Evolutionary conservation across 2,113 vertebrate genomes (phyloP).

Genomic region (Gavia stellata): DNA sequence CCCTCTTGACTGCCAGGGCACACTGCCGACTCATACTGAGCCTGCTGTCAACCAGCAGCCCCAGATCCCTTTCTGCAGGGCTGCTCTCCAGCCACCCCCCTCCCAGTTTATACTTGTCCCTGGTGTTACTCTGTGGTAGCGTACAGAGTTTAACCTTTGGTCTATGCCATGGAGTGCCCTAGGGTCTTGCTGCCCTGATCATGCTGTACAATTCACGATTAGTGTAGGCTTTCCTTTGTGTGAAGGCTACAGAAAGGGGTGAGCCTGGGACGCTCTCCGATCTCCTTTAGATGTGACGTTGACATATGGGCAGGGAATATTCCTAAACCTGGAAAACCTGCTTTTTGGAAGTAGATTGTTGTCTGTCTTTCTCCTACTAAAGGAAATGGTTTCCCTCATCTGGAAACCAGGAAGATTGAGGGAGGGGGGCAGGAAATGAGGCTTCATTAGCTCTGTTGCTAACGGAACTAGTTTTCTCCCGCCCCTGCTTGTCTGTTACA

Average conservation of each 20-base stretch:
- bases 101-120: not conserved
- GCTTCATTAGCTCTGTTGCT: not conserved
- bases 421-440: not conserved
- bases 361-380: not conserved
- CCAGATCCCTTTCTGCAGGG: too few relatives aligned
- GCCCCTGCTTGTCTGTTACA: not conserved
- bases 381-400: not conserved
- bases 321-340: not conserved
- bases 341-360: not conserved
- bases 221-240: not conserved
- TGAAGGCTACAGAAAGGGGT: not conserved
- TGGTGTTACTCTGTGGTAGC: fast-evolving
- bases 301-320: not conserved
- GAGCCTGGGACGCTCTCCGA: not conserved
- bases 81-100: not conserved
- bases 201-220: not conserved
- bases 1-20: not conserved
- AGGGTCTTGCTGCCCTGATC: not conserved
- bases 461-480: not conserved
- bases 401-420: not conserved
- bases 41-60: not conserved
- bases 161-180: not conserved
- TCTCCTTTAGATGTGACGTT: not conserved
- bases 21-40: not conserved
- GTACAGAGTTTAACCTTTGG: not conserved